Percentiles rank a stretch among this genome's conserved stretches.
These are phyloP conservation scores for Erannis defoliaria DNA, from an alignment of 2,888 invertebrate genomes.

Conservation along the genomic window DNA sequence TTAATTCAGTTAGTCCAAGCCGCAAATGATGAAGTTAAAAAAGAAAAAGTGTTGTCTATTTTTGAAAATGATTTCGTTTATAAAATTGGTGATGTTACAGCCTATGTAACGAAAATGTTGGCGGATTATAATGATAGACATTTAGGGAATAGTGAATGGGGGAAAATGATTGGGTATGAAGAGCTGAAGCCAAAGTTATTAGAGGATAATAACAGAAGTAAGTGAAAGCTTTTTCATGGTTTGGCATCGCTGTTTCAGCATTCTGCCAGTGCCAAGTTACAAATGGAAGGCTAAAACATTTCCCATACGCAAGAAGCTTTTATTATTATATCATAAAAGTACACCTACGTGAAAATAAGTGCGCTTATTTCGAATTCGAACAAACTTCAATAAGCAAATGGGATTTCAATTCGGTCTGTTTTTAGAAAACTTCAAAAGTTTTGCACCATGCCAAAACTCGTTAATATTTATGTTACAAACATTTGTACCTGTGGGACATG, in stretches of 20 bases:
- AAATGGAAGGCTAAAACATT: too few species aligned
- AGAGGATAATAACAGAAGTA: slow-evolving; percentile 50
- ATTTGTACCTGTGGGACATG: too few species aligned
- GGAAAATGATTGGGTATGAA: slow-evolving; percentile 65
- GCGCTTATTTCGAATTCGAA: too few species aligned
- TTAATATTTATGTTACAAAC: too few species aligned
- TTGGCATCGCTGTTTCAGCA: not conserved
- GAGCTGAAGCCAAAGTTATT: slow-evolving; percentile 64
- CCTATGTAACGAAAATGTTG: slow-evolving; percentile 55
- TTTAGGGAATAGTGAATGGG: slow-evolving; percentile 65
- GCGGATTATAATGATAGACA: slow-evolving; percentile 70
- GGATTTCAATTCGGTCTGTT: too few species aligned
- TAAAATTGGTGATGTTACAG: slow-evolving; percentile 57
- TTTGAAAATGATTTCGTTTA: slow-evolving; percentile 59
- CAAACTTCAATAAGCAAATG: too few species aligned
- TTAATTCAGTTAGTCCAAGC: slow-evolving; percentile 19
- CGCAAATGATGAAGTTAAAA: slow-evolving; percentile 30
- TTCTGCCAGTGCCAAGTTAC: too few species aligned
- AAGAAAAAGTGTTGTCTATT: slow-evolving; percentile 36
- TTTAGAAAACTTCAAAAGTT: too few species aligned
- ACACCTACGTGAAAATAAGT: too few species aligned
- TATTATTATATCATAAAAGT: too few species aligned
- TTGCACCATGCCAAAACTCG: too few species aligned
- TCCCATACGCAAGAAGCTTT: too few species aligned
- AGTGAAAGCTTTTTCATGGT: slow-evolving; percentile 43